Percentiles rank a stretch among this genome's conserved stretches.
These are phyloP conservation scores for Troides aeacus DNA, from an alignment of 2,888 invertebrate species.

Conservation along the genomic window DNA sequence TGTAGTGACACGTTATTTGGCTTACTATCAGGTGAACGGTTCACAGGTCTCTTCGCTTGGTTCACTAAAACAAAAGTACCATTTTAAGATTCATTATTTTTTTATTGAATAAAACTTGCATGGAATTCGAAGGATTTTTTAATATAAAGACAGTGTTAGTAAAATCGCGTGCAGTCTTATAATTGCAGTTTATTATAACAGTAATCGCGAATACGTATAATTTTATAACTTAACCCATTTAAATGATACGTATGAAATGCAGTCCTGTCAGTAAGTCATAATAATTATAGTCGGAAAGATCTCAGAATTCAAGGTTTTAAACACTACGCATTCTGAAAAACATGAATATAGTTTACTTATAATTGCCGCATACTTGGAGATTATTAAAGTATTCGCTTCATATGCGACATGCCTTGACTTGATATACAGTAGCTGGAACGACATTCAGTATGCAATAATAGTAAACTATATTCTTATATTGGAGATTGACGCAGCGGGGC, in stretches of 20 bases:
- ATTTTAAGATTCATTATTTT: too few species aligned
- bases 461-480: slow-evolving; percentile 49
- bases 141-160: background rate
- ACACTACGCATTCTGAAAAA: slow-evolving; percentile 1
- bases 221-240: slow-evolving; percentile 13
- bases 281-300: background rate
- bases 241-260: slow-evolving; percentile 25
- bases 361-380: background rate
- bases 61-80: too few species aligned
- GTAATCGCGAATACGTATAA: slow-evolving; percentile 12
- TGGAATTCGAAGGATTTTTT: too few species aligned
- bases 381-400: background rate
- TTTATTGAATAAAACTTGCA: too few species aligned
- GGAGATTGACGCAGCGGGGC: slow-evolving; percentile 62
- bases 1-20: too few species aligned
- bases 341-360: slow-evolving; percentile 3
- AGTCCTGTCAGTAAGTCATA: slow-evolving; percentile 35
- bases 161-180: background rate
- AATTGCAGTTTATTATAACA: slow-evolving; percentile 8
- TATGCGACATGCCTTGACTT: slow-evolving; percentile 38
- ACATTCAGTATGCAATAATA: slow-evolving; percentile 64
- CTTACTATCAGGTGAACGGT: too few species aligned
- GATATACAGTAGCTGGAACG: slow-evolving; percentile 63
- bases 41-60: too few species aligned
- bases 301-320: slow-evolving; percentile 29